Evolutionary conservation across 2,797 vertebrate species (phyloP), one percentile per base, ranked within the genome.

Genomic region (Lindbergichthys nudifrons): DNA sequence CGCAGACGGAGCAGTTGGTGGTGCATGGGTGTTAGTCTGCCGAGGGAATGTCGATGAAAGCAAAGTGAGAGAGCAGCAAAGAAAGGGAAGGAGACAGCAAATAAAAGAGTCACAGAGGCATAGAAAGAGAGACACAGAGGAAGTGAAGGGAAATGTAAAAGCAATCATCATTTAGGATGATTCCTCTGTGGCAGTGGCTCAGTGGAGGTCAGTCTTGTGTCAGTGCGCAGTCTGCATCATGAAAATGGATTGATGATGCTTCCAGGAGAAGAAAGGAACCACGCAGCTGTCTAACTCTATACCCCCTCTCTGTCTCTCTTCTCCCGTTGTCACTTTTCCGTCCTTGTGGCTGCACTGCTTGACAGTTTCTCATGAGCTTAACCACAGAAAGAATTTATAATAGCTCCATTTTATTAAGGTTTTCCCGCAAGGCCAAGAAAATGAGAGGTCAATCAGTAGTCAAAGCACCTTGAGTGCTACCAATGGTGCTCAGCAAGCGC

Each of bases 131-230:
- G 73, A 79, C 73, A 66, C 58, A 82, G 81, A 87, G 83, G 91
- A 94, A 92, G 87, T 62, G 65, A 76, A 45, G 77, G 81, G 68
- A 90, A 82, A 92, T 94, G 94, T 86, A 90, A 95, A 95, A 94
- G 89, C 80, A 88, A 94, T 95, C 92, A 95, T 91, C 93, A 91
- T 94, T 91, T 87, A 71, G 79, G 74, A 77, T 78, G 73, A 88
- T 90, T 91, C 88, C 84, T 85, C 74, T 76, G 87, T 86, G 92
- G 81, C 82, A 59, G 84, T 69, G 56, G 71, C 73, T 83, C 48
- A 60, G 58, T 64, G 70, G 75, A 88, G 92, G 90, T 92, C 88
- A 77, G 87, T 47, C 52, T 66, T 68, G 87, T 89, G 88, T 92
- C 92, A 90, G 65, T 56, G 65, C 62, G 36, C 83, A 82, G 80